Base-by-base conservation (phyloP, 2,888 invertebrate genomes). In the Campoletis raptor region DNA sequence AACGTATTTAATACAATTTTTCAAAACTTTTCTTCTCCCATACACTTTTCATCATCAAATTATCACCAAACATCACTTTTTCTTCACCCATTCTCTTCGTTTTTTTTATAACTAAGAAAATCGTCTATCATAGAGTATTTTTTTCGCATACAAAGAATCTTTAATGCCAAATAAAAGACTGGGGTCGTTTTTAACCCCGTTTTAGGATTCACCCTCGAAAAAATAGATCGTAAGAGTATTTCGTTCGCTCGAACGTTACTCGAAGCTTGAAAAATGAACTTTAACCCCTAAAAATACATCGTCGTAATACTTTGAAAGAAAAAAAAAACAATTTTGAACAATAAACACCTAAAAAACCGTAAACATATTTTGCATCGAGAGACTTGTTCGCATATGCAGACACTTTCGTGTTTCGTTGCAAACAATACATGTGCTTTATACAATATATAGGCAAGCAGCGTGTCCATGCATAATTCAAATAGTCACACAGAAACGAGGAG, bases 401-500 rank as follows among this genome's bases (percentile, higher is more conserved):
- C 90, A 91, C 90, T 57, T 76, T 74, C 81, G 90, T 91, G 91
- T 88, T 87, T 89, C 89, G 91, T 90, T 42, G 92, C 92, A 93
- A 93, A 94, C 93, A 93, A 93, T 94, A 93, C 94, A 93, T 92
- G 93, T 92, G 37, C 64, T 64, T 64, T 92, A 92, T 92, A 66
- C 21, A 18, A 76, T 52, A 30, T 77, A 78, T 24, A 93, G 93
- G 92, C 93, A 92, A 93, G 91, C 93, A 94, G 76, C 85, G 92
- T 93, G 94, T 93, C 94, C 93, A 94, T 94, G 94, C 94, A 94
- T 94, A 93, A 94, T 94, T 94, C 94, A 94, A 92, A 92, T 90
- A 92, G 93, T 94, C 94, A 92, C 93, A 91, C 90, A 92, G 91
- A 89, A 91, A 91, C 91, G 30, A 91, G 91, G 91, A 66, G 80